Base-by-base conservation (phyloP, 2,797 vertebrate species). In the Semaprochilodus insignis region DNA sequence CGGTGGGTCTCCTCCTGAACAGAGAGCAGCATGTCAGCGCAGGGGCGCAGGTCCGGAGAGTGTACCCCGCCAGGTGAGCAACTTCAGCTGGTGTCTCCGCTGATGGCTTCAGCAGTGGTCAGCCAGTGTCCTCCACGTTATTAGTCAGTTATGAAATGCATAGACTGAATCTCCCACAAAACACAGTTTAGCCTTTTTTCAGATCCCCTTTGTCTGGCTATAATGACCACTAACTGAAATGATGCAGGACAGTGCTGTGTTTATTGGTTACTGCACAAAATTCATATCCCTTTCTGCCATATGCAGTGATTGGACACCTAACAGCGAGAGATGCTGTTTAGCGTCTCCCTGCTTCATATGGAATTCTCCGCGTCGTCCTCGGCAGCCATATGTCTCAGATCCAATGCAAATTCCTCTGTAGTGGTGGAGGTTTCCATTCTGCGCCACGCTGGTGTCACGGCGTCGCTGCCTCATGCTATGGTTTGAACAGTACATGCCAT, bases 41-140 rank as follows among this genome's bases (percentile, higher is more conserved):
- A 19, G 93, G 91, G 21, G 65, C 80, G 19, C 91, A 93, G 0
- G 93, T 92, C 19, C 95, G 97, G 72, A 96, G 96, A 91, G 90
- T 91, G 10, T 99, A 97, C 92, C 97, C 97, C 36, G 94, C 97
- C 85, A 99, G 97, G 97, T 99, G 96, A 76, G 51, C 54, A 57
- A 23, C 66, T 69, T 67, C 34, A 67, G 34, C 65, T 34, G 14
- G 21, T 17, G 31, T 55, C 25, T 16, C 15, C 7, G 34, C 31
- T 36, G 15, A 10, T 7, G 63, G 65, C 17, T 2, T 40, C 7
- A 34, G 23, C 23, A 13, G 13, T 60, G 31, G 59, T 13, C n/a
- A 25, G 23, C 6, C 23, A 2, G 8, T 31, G 25, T 15, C 62
- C 25, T 31, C 14, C 15, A 14, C 27, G 13, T 15, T 62, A 14